Evolutionary conservation across 92 coral and sea anemone genomes (phyloP), one percentile per base, ranked within the genome.

Genomic region (Parazoanthus darwini): DNA sequence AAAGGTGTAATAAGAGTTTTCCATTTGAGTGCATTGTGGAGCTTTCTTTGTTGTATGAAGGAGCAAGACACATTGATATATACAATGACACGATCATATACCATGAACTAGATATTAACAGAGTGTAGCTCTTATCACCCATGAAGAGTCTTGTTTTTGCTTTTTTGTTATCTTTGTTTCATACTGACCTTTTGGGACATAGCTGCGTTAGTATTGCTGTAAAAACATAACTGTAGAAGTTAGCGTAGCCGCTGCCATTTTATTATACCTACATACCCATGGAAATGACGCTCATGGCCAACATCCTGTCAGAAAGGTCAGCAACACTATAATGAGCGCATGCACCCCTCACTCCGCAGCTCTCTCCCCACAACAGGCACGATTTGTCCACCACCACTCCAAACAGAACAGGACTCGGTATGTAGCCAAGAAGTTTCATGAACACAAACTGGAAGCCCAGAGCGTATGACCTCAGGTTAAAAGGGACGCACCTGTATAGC

Each of bases 331-430:
- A 91, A 81, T 75, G 85, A 4, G 89, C 59, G 85, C 93, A 91
- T 22, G 93, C 93, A 63, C 93, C 93, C 13, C 44, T 88, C 59
- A 67, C 77, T 39, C 86, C 88, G 44, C 93, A 91, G 72, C 82
- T 87, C 72, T 87, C 56, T 15, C 89, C 93, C 93, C 93, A 91
- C 36, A 91, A 90, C 37, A 86, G 56, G 42, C 93, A 91, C 4
- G 93, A 86, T 65, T 91, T 91, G 88, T 91, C 93, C 8, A 91
- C 89, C 25, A 91, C 88, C 6, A 91, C 88, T 13, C 93, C 93
- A 67, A 91, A 87, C n/a, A 91, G 73, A 16, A 91, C 91, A 29
- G 93, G 93, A n/a, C 93, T 89, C 22, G 93, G 93, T 73, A 91
- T 91, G 43, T 86, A 87, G 71, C 93, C 93, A 5, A 91, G 81